Base-by-base conservation (phyloP, 2,113 vertebrate species). In the Cyprinus carpio region DNA sequence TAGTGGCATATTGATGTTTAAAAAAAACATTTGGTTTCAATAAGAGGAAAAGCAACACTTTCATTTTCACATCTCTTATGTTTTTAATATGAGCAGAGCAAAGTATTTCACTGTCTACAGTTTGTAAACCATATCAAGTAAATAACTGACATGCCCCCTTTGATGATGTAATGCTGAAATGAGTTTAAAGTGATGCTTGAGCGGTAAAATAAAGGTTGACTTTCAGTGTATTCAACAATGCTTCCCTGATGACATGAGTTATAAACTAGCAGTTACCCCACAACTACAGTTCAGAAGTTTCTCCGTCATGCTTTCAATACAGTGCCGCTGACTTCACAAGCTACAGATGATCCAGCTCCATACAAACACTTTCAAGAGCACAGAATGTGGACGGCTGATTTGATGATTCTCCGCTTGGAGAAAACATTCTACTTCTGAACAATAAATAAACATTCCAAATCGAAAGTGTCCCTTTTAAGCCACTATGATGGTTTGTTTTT, bases 401-500 rank as follows among this genome's bases (percentile, higher is more conserved):
- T 11, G 43, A 46, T 12, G 10, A 46, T 46, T 12, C 43, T 46
- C 43, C 3, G 43, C 15, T 9, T 31, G 34, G 18, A 40, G 20
- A 40, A 16, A 13, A 37, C 67, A 3, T n/a, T 72, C 11, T 43
- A 43, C 34, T 13, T 72, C 69, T 11, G 10, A 79, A 60, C 23
- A 13, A 78, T 40, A 78, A 79, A 79, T 79, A 60, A 25, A 79
- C 31, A 62, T 78, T 20, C 16, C 76, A 62, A 15, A 25, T 37
- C 6, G 1, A 43, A 62, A 62, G 25, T 43, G 75, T 77, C 75
- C 18, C 18, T 81, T 49, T 65, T 65, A 29, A 81, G n/a, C 37
- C 78, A 46, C 37, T 65, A 64, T 81, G 37, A 81, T 3, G 78
- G 78, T 46, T 81, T 81, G 37, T 49, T 29, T 49, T 49, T 29